Base-by-base conservation (phyloP, 2,888 invertebrate genomes). In the Xylota sylvarum region DNA sequence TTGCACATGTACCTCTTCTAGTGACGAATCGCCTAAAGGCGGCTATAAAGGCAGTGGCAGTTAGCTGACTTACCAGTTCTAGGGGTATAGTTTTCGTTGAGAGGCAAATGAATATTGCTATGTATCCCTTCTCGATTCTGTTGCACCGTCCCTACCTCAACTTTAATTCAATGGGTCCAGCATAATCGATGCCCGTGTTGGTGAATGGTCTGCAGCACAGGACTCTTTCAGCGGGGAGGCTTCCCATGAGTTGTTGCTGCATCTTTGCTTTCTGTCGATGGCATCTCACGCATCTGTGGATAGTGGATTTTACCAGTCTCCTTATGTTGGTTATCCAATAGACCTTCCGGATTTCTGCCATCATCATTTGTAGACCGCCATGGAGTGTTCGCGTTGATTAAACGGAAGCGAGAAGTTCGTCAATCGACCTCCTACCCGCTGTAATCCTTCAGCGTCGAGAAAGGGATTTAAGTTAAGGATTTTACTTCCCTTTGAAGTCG, bases 161-260 rank as follows among this genome's bases (percentile, higher is more conserved):
- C 17, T 56, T 56, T 14, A 56, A 17, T 35, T 56, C 56, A n/a
- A 55, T 43, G 5, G 69, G 67, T 1, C 55, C 55, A 0, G 67
- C 67, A 69, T 69, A 69, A 14, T 69, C 55, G 3, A 52, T 12
- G 0, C 67, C 52, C 4, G 32, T 56, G 14, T 56, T 56, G 3
- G 14, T 56, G 1, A 56, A 56, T 4, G 56, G 32, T 56, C 14
- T 55, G 32, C 56, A 32, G 9, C 55, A 56, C 6, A 7, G 2
- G 0, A 56, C 14, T 2, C 30, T 30, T 14, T 32, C 32, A 6
- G 14, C 30, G 12, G 56, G 56, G 0, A 56, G 56, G 23, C 14
- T 32, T 4, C 55, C 30, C 30, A 55, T 55, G 23, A 52, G 52
- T 9, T 52, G 12, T 52, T 52, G 23, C n/a, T 52, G 52, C 27